Conservation (phyloP, 2,113 vertebrate genomes). For the Oryzias melastigma region DNA sequence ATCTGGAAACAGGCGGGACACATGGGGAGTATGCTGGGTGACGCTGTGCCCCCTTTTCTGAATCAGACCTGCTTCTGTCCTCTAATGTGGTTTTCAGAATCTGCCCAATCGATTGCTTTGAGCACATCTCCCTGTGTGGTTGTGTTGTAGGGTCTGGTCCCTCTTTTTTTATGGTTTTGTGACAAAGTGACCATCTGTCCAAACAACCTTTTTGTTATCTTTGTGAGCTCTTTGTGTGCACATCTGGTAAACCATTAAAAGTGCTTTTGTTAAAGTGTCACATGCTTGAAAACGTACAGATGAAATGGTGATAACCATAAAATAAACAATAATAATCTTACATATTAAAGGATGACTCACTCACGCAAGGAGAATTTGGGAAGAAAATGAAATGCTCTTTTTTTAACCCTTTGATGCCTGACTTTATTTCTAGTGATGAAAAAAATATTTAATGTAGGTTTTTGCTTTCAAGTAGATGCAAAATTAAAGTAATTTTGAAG, state of each 20-base stretch:
- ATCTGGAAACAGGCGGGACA: constrained; percentile 42
- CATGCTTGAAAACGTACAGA: constrained; percentile 24
- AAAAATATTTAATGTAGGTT: no score
- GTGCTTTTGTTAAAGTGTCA: constrained; percentile 33
- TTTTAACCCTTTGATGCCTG: constrained; percentile 13
- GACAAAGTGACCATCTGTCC: constrained; percentile 65
- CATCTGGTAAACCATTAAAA: constrained; percentile 29
- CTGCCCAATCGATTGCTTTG: constrained; percentile 13
- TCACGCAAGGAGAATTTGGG: constrained; percentile 29
- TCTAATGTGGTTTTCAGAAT: constrained; percentile 31
- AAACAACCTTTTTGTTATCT: constrained; percentile 50
- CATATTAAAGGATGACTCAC: constrained; percentile 11
- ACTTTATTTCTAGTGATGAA: no score
- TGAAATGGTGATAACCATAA: constrained; percentile 8
- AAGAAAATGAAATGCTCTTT: constrained; percentile 48
- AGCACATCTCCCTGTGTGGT: constrained; percentile 28
- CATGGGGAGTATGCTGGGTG: constrained; percentile 39
- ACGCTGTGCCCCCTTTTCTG: constrained; percentile 32
- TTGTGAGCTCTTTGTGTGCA: constrained; percentile 40
- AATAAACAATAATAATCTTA: not conserved
- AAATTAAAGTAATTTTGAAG: no score
- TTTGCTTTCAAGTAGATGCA: no score
- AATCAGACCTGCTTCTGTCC: constrained; percentile 30
- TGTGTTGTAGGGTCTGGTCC: constrained; percentile 26
- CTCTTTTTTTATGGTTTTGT: constrained; percentile 36